Evolutionary conservation across 2,888 invertebrate genomes (phyloP), one percentile per base, ranked within the genome.

Genomic region (Noctua fimbriata): DNA sequence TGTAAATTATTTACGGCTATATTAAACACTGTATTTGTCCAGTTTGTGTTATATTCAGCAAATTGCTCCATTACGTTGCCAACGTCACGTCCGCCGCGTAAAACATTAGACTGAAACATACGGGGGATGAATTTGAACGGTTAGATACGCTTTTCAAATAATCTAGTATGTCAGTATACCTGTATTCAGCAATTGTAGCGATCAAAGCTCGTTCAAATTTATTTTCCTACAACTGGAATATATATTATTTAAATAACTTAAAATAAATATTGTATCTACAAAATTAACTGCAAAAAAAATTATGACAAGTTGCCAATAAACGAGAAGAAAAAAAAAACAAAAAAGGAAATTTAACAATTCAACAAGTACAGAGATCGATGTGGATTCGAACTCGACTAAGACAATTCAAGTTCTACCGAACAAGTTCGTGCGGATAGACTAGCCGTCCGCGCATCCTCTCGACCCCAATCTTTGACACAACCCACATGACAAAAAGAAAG

Each of bases 21-120:
- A 69, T 67, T 63, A 79, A 79, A 73, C 75, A 70, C 58, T 76
- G 65, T 65, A 77, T 58, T 58, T 69, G 83, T 73, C 72, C 65
- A 77, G 65, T 82, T 79, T 60, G 36, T 75, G 52, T 73, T 52
- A n/a, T 66, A 75, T 66, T 69, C 52, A 79, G 58, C 41, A 73
- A 84, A 79, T 60, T 28, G 28, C 28, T 41, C 47, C 60, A 79
- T 83, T 66, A 66, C 49, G 63, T 63, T 36, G 36, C 32, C 66
- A 73, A n/a, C 72, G 73, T 69, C 79, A 79, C 84, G 66, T 65
- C n/a, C 60, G 60, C 2, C n/a, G 65, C 21, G 58, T 78, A 73
- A 76, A 84, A 69, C 55, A 66, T 76, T 52, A 60, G 0, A 28
- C 66, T 24, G 16, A 63, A 76, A 76, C 24, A 76, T 52, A 84